Evolutionary conservation across 2,888 invertebrate genomes (phyloP).

Genomic region (Sarcophaga carnaria): DNA sequence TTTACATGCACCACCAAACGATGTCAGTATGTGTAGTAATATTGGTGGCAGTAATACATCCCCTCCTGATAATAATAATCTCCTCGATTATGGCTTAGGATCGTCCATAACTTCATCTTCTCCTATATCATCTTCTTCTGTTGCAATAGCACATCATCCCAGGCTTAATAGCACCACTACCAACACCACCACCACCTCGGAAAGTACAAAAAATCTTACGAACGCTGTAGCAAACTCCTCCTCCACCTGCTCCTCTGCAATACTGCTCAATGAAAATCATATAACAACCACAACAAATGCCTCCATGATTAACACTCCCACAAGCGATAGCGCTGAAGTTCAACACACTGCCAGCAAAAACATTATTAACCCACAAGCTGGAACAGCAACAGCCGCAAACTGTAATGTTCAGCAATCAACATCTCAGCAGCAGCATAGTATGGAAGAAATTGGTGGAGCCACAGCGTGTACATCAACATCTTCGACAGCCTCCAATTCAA

Average conservation of each 20-base stretch:
- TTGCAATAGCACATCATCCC: not conserved
- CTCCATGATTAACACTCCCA: slow-evolving; percentile 29
- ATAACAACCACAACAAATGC: slow-evolving; percentile 49
- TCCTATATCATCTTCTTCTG: not conserved
- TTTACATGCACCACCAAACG: slow-evolving; percentile 28
- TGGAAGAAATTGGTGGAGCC: slow-evolving; percentile 75
- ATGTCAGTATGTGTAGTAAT: not conserved
- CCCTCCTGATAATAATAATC: slow-evolving; percentile 10
- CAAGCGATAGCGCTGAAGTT: slow-evolving; percentile 38
- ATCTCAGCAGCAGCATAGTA: slow-evolving; percentile 71
- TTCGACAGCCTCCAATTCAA: slow-evolving; percentile 41
- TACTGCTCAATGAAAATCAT: slow-evolving; percentile 47
- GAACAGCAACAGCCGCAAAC: slow-evolving; percentile 62
- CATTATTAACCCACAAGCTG: slow-evolving; percentile 61
- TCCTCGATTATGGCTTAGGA: slow-evolving; percentile 37
- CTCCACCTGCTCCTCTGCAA: not conserved
- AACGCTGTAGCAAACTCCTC: too few species aligned
- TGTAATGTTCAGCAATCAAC: slow-evolving; percentile 57
- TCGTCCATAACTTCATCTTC: slow-evolving; percentile 15
- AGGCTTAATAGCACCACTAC: not conserved
- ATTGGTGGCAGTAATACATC: not conserved
- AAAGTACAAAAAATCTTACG: not conserved
- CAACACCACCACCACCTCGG: not conserved
- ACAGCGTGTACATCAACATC: slow-evolving; percentile 72
- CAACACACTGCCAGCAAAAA: slow-evolving; percentile 48